Evolutionary conservation across 2,888 invertebrate species (phyloP).

Genomic region (Tetragonisca angustula): DNA sequence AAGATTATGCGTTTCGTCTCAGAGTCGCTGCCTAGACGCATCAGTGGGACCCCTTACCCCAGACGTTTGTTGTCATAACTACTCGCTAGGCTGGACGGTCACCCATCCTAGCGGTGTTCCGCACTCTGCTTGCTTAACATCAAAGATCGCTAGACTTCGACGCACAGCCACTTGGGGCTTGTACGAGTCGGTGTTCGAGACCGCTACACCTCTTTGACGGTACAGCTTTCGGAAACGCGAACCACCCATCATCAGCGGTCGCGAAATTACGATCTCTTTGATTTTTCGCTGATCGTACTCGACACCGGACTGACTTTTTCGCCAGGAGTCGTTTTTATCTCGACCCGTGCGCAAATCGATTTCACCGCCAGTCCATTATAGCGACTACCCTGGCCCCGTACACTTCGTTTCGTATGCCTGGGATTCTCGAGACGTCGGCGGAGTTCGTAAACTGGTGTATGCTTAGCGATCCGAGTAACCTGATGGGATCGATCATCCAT

Average conservation of each 20-base stretch:
- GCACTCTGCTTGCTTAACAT: too few relatives aligned
- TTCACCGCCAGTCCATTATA: neutral
- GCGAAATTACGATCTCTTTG: conserved; percentile 44
- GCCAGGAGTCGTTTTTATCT: neutral
- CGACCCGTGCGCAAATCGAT: conserved; percentile 26
- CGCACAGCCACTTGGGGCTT: too few relatives aligned
- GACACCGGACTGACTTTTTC: conserved; percentile 9
- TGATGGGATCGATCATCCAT: conserved; percentile 59
- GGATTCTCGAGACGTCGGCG: conserved; percentile 39
- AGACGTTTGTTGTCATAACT: too few relatives aligned
- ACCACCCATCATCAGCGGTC: conserved; percentile 19
- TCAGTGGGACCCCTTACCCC: too few relatives aligned
- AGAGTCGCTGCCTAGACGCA: too few relatives aligned
- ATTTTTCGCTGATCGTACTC: neutral
- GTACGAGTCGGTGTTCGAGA: too few relatives aligned
- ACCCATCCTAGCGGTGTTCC: too few relatives aligned
- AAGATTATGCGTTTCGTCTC: too few relatives aligned
- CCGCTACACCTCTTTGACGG: conserved; percentile 62
- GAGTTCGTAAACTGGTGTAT: conserved; percentile 50
- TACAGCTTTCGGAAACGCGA: conserved; percentile 45
- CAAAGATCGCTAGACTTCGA: too few relatives aligned
- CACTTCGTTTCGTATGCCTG: conserved; percentile 28
- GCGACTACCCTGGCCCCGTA: neutral
- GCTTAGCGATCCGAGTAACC: conserved; percentile 57
- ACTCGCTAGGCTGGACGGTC: too few relatives aligned